phyloP scores from a whole-genome alignment of 2,797 vertebrate species.

The Sciaenops ocellatus region DNA sequence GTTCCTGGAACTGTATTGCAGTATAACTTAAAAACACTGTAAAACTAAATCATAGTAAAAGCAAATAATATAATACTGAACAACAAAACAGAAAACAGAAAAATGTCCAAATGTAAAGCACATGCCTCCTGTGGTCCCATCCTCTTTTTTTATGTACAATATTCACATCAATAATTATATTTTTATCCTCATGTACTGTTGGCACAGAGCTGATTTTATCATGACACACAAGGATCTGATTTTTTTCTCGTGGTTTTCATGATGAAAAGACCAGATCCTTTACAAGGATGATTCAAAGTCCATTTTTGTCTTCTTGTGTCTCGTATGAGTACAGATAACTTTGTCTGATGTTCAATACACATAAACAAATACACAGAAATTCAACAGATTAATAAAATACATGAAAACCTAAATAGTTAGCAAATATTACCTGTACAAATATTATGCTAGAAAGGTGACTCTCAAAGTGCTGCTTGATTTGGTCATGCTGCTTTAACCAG shows the following conservation, averaged over 20 bases:
- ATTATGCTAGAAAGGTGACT: not conserved
- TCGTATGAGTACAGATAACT: slow-evolving; percentile 7
- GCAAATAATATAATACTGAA: slow-evolving; percentile 36
- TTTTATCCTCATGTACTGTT: slow-evolving; percentile 13
- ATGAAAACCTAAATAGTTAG: not conserved
- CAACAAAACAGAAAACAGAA: slow-evolving; percentile 4
- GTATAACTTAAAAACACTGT: slow-evolving; percentile 16
- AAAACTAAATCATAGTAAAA: slow-evolving; percentile 12
- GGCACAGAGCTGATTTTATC: slow-evolving; percentile 33
- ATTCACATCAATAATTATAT: slow-evolving; percentile 5
- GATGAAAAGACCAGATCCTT: slow-evolving; percentile 1
- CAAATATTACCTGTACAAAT: not conserved
- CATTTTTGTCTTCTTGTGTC: not conserved
- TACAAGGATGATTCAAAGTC: not conserved
- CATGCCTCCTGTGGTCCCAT: not conserved
- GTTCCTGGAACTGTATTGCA: slow-evolving; percentile 1
- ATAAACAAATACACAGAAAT: slow-evolving; percentile 4
- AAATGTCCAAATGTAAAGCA: slow-evolving; percentile 12
- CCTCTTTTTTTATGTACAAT: slow-evolving; percentile 1
- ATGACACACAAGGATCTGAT: not conserved
- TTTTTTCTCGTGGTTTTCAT: not conserved
- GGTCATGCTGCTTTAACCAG: not conserved
- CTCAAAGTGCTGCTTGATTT: slow-evolving; percentile 43
- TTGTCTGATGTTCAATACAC: not conserved
- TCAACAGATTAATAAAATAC: not conserved